Base-by-base conservation (phyloP, 2,888 invertebrate genomes). In the Micropterix aruncella region DNA sequence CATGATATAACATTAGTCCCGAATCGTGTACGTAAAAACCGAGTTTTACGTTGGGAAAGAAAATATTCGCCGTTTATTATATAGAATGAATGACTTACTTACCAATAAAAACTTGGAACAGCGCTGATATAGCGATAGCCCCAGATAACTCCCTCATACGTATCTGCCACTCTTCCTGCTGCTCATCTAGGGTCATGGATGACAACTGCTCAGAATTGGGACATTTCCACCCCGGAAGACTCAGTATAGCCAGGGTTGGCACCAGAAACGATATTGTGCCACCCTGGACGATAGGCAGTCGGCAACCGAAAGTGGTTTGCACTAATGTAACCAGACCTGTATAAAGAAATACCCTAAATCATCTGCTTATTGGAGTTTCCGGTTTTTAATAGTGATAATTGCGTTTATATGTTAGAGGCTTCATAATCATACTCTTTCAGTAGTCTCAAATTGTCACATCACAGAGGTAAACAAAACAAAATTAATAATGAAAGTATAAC, bases 81-180 rank as follows among this genome's bases (percentile, higher is more conserved):
- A n/a, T n/a, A n/a, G n/a, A n/a, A n/a, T n/a, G n/a, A n/a, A n/a
- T n/a, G n/a, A n/a, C n/a, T n/a, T n/a, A 56, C 49, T 66, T 65
- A 55, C 85, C 90, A 42, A 87, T 68, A 40, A 85, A 57, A 2
- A 89, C 71, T 64, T 90, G 86, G 44, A 86, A 78, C 38, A 85
- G 52, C 0, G 88, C 83, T 0, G 88, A 78, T 0, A 87, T 77
- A 2, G 87, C 82, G 14, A 90, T 87, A 2, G 88, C 87, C 0
- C 90, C 90, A 0, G 87, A 88, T 16, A 90, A 64, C 56, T 85
- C 86, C 46, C 85, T 71, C 83, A 88, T 87, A 48, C 87, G 66
- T 18, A 68, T 61, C 57, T 80, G 82, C 88, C 87, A 88, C 9
- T 82, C 62, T 46, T 72, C 72, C 1, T 75, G 68, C 15, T 77